These are phyloP conservation scores for Lanistes nyassanus DNA, from an alignment of 1,140 invertebrate species.

Conservation along the genomic window DNA sequence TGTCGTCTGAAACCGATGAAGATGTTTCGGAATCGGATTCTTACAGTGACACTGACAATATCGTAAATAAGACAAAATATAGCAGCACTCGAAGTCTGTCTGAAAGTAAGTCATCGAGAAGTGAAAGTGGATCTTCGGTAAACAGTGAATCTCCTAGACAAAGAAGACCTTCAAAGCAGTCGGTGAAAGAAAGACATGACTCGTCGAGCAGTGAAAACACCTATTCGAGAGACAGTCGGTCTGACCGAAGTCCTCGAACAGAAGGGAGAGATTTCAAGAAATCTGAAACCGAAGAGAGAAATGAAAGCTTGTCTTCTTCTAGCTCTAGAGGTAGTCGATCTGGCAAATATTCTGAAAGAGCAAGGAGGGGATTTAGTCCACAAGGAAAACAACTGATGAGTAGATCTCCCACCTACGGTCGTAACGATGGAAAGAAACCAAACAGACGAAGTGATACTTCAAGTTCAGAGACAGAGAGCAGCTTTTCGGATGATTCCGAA, in stretches of 20 bases:
- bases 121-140: background rate
- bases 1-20: background rate
- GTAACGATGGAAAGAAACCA: background rate
- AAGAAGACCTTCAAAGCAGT: too few species aligned
- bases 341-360: background rate
- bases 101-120: constrained; percentile 12
- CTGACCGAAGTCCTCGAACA: too few species aligned
- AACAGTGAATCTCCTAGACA: background rate
- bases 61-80: background rate
- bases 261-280: too few species aligned
- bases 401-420: background rate
- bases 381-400: too few species aligned
- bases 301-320: background rate
- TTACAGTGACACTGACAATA: constrained; percentile 1
- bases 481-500: background rate
- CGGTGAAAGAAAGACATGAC: too few species aligned
- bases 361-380: background rate
- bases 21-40: constrained; percentile 22
- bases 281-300: too few species aligned
- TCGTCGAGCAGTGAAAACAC: too few species aligned
- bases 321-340: background rate
- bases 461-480: constrained; percentile 8
- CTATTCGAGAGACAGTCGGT: too few species aligned
- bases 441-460: constrained; percentile 2
- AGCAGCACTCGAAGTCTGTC: background rate